These are phyloP conservation scores for Pemphigus obesinymphae DNA, from an alignment of 1,140 invertebrate species.

Conservation along the genomic window DNA sequence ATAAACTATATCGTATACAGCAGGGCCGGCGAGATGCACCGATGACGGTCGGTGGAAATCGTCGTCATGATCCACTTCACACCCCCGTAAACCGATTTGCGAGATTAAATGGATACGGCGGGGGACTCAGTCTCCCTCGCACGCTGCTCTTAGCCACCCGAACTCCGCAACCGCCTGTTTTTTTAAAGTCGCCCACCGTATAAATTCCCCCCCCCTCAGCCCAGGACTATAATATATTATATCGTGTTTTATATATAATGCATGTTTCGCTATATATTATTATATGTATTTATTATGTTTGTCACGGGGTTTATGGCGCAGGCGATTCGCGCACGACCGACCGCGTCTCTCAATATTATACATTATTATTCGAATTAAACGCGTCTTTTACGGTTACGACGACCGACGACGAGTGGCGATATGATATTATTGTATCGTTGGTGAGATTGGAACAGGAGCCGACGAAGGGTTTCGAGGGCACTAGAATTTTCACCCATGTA, in stretches of 20 bases:
- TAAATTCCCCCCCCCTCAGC: neutral
- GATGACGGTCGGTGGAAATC: neutral
- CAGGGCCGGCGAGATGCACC: neutral
- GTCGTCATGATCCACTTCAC: constrained; percentile 41
- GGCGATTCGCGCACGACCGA: neutral
- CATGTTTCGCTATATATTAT: neutral
- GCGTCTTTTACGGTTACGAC: neutral
- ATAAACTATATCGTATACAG: too few relatives aligned
- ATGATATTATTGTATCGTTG: too few relatives aligned
- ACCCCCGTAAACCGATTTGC: constrained; percentile 39
- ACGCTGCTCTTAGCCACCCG: neutral
- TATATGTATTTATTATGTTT: constrained; percentile 7
- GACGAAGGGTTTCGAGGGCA: too few relatives aligned
- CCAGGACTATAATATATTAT: neutral
- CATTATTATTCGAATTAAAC: neutral
- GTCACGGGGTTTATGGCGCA: constrained; percentile 23
- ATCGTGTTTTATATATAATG: neutral
- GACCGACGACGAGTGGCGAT: neutral
- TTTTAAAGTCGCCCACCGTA: constrained; percentile 12
- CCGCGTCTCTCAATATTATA: neutral
- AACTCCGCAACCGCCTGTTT: neutral
- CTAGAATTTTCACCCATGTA: too few relatives aligned
- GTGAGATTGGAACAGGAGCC: too few relatives aligned
- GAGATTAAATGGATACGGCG: constrained; percentile 37
- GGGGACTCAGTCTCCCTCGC: neutral